A percentile compares a stretch with the other conserved stretches of the same genome.
Evolutionary conservation across 2,888 invertebrate genomes (phyloP).

Genomic region (Napeogenes inachia): DNA sequence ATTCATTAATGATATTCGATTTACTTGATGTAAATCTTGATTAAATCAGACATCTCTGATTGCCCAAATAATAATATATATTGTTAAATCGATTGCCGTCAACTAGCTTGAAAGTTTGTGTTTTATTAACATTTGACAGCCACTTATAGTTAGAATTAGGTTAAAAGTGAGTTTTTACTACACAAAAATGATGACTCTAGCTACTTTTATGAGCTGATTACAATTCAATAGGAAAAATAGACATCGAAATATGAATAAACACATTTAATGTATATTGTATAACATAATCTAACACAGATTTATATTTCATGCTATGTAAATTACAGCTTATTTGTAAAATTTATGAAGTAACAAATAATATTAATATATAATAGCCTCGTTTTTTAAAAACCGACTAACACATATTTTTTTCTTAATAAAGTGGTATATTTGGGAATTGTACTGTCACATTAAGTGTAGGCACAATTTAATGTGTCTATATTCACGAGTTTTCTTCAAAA

Average conservation of each 20-base stretch:
- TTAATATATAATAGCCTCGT: too few relatives aligned
- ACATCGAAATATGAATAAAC: too few relatives aligned
- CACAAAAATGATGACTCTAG: too few relatives aligned
- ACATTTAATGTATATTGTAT: too few relatives aligned
- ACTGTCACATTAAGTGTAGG: slow-evolving; percentile 52
- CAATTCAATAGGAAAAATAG: too few relatives aligned
- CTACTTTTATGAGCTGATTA: too few relatives aligned
- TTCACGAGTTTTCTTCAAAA: slow-evolving; percentile 58
- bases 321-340: slow-evolving; percentile 37
- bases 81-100: slow-evolving; percentile 41
- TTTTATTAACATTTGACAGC: slow-evolving; percentile 30
- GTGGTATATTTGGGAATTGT: slow-evolving; percentile 44
- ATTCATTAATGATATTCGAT: slow-evolving; percentile 55
- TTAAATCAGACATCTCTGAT: slow-evolving; percentile 48
- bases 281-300: too few relatives aligned
- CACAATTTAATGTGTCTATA: slow-evolving; percentile 60
- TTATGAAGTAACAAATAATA: too few relatives aligned
- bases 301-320: slow-evolving; percentile 57
- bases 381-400: too few relatives aligned
- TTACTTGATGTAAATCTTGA: slow-evolving; percentile 44
- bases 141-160: neutral
- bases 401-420: slow-evolving; percentile 39
- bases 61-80: slow-evolving; percentile 35
- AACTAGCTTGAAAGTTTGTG: slow-evolving; percentile 39
- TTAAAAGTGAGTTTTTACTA: too few relatives aligned